A percentile compares a stretch with the other conserved stretches of the same genome.
Evolutionary conservation across 92 coral and sea anemone genomes (phyloP).

Genomic region (Muricea muricata): DNA sequence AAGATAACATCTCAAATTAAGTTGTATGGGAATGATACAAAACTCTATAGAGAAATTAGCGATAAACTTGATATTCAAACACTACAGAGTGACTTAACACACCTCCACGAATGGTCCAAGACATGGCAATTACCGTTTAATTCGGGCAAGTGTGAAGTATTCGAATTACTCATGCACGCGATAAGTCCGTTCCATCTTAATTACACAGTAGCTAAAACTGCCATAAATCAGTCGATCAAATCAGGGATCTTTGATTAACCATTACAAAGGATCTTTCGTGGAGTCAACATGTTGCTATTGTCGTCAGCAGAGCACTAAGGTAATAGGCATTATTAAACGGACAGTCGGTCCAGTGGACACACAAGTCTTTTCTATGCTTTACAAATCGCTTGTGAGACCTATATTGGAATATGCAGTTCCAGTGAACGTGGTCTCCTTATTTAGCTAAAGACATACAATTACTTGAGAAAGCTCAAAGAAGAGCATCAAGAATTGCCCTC

Average conservation of each 20-base stretch:
- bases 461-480: constrained; percentile 51
- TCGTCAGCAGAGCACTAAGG: too few relatives aligned
- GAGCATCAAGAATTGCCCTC: constrained; percentile 46
- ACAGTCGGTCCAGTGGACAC: constrained; percentile 42
- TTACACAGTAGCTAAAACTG: background rate
- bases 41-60: constrained; percentile 38
- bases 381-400: constrained; percentile 56
- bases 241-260: background rate
- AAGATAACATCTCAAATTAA: constrained; percentile 24
- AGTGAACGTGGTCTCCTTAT: constrained; percentile 57
- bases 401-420: constrained; percentile 49
- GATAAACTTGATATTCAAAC: background rate
- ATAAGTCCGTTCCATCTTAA: background rate
- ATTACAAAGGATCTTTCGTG: background rate
- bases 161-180: constrained; percentile 25
- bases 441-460: constrained; percentile 40
- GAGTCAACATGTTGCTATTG: too few relatives aligned
- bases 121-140: constrained; percentile 51
- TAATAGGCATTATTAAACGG: constrained; percentile 47
- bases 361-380: constrained; percentile 46
- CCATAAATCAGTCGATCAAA: background rate
- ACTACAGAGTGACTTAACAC: constrained; percentile 55
- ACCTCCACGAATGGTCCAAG: constrained; percentile 37
- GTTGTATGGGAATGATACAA: constrained; percentile 55
- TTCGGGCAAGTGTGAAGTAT: constrained; percentile 53